A percentile compares a stretch with the other conserved stretches of the same genome.
Conservation (phyloP, 2,797 vertebrate genomes). For the Sternotherus odoratus region DNA sequence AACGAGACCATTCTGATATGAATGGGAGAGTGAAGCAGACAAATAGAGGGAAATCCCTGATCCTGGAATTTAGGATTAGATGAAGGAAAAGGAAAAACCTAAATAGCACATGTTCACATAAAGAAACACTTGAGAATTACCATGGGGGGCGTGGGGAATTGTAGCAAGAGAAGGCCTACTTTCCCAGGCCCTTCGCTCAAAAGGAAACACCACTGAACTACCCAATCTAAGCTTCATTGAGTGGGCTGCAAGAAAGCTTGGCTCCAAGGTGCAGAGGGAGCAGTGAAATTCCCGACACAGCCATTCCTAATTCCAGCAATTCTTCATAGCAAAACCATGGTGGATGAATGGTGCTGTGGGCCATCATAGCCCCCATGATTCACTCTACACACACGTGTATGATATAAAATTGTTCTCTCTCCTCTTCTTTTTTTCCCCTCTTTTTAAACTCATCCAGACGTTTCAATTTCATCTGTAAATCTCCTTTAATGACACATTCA, state of each 20-base stretch:
- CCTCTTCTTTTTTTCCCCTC: background rate
- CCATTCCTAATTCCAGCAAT: background rate
- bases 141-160: background rate
- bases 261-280: background rate
- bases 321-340: constrained; percentile 3
- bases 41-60: constrained; percentile 16
- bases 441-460: constrained; percentile 24
- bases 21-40: constrained; percentile 2
- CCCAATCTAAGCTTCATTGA: background rate
- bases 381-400: background rate
- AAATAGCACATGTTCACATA: background rate
- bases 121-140: background rate
- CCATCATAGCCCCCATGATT: background rate
- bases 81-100: background rate
- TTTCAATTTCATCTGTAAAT: constrained; percentile 39
- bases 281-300: background rate
- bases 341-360: background rate
- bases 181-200: background rate
- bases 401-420: constrained; percentile 14
- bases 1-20: background rate
- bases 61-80: background rate
- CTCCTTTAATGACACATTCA: constrained; percentile 14
- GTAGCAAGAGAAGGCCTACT: background rate
- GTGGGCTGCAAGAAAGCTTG: background rate
- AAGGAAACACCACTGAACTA: background rate